Evolutionary conservation across 2,113 vertebrate genomes (phyloP).

Genomic region (Sinocyclocheilus anophthalmus): DNA sequence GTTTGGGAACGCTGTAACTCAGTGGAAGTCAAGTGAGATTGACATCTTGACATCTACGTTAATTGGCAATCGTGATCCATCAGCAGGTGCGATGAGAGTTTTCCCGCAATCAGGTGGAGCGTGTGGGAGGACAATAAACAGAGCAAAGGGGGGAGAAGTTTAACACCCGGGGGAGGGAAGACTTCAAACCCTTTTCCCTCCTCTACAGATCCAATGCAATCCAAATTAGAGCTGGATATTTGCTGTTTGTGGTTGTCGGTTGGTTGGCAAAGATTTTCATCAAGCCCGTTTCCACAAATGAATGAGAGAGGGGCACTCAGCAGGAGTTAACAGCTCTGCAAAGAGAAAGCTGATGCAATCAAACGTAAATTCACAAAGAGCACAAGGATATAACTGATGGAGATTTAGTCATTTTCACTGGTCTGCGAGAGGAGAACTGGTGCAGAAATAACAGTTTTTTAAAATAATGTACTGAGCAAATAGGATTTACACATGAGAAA

Average conservation of each 20-base stretch:
- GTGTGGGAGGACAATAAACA: constrained; percentile 22
- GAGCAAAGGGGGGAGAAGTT: constrained; percentile 1
- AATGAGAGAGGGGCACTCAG: constrained; percentile 51
- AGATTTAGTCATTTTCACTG: constrained; percentile 9
- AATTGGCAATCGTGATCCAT: constrained; percentile 71
- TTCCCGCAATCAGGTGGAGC: constrained; percentile 41
- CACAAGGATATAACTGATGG: neutral
- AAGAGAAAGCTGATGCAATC: constrained; percentile 42
- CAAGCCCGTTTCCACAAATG: constrained; percentile 48
- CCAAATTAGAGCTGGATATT: constrained; percentile 45
- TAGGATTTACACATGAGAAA: constrained; percentile 12
- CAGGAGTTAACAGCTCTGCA: constrained; percentile 27
- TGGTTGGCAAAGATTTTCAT: constrained; percentile 45
- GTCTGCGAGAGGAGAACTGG: constrained; percentile 6
- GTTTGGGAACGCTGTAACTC: constrained; percentile 68
- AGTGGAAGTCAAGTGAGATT: constrained; percentile 70
- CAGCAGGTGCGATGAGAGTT: constrained; percentile 56
- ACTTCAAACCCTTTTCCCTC: constrained; percentile 24
- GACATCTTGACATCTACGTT: constrained; percentile 72
- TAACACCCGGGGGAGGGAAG: constrained; percentile 39
- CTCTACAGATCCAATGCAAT: constrained; percentile 36
- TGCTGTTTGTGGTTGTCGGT: constrained; percentile 51
- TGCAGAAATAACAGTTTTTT: neutral
- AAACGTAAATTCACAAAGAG: constrained; percentile 9
- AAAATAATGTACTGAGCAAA: constrained; percentile 8